Evolutionary conservation across 2,113 vertebrate genomes (phyloP), one percentile per base, ranked within the genome.

Genomic region (Megalops atlanticus): DNA sequence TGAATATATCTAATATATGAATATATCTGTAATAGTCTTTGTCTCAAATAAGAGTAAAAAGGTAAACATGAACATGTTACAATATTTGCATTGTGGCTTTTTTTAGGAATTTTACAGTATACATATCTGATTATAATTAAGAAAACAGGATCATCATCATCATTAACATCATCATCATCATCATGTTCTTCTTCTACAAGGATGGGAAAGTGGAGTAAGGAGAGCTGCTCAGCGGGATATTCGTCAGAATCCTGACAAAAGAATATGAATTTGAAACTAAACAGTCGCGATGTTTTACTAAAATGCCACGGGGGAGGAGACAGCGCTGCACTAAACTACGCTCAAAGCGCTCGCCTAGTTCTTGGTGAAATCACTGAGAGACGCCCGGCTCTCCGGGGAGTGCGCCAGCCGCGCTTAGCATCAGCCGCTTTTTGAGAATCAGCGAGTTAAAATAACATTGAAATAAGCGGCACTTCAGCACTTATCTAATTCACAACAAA

Each of bases 401-500:
- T 82, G 74, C 83, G 83, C 80, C 81, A 86, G 88, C 84, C 84
- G 89, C 89, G 84, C 77, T 85, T 86, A 86, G 78, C 89, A 87
- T 89, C 90, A 87, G 92, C 84, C 85, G 75, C 80, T 78, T 86
- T 72, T 88, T 87, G 85, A 91, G 90, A 89, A 91, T 93, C 92
- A 92, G 89, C 88, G 88, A 94, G 89, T 93, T 94, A 90, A 93
- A 93, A 93, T 93, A 91, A 92, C 90, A 89, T 72, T 89, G 88
- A 90, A 93, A 92, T 92, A 92, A 93, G 91, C 91, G 91, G 92
- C 90, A 92, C 93, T 94, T 92, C 91, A 93, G 92, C 81, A 88
- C 93, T 93, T 93, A 94, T 94, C 93, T 93, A 94, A 94, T 94
- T 95, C 92, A 93, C 91, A 94, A 94, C 93, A 94, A 94, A 94